phyloP scores from a whole-genome alignment of 2,888 invertebrate species.

The Hypsopygia costalis region DNA sequence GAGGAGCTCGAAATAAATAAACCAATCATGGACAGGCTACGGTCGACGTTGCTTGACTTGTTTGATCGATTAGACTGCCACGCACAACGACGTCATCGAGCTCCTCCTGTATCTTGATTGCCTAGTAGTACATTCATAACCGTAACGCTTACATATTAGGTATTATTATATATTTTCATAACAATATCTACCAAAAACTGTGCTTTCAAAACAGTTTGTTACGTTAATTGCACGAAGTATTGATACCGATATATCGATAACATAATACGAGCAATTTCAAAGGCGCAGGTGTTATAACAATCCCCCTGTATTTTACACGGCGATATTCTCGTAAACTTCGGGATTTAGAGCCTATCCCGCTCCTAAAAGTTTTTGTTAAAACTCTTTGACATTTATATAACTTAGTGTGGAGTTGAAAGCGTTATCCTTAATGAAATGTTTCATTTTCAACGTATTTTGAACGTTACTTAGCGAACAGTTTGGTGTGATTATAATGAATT shows the following conservation, averaged over 20 bases:
- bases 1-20: too few species aligned
- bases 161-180: too few species aligned
- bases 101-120: too few species aligned
- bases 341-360: constrained; percentile 35
- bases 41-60: too few species aligned
- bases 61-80: too few species aligned
- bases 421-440: constrained; percentile 4
- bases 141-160: too few species aligned
- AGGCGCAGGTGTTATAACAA: constrained; percentile 32
- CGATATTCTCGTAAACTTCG: constrained; percentile 35
- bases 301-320: constrained; percentile 28
- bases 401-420: constrained; percentile 2
- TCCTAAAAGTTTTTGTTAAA: constrained; percentile 34
- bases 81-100: too few species aligned
- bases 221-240: not conserved
- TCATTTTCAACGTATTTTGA: constrained; percentile 1
- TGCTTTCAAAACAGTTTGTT: too few species aligned
- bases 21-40: too few species aligned
- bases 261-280: constrained; percentile 26
- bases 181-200: too few species aligned
- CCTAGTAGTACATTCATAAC: too few species aligned
- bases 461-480: constrained; percentile 2
- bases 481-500: too few species aligned
- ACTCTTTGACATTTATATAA: constrained; percentile 25
- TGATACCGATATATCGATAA: constrained; percentile 9